phyloP scores from a whole-genome alignment of 2,113 vertebrate genomes.

The Mormyrus iriodes region DNA sequence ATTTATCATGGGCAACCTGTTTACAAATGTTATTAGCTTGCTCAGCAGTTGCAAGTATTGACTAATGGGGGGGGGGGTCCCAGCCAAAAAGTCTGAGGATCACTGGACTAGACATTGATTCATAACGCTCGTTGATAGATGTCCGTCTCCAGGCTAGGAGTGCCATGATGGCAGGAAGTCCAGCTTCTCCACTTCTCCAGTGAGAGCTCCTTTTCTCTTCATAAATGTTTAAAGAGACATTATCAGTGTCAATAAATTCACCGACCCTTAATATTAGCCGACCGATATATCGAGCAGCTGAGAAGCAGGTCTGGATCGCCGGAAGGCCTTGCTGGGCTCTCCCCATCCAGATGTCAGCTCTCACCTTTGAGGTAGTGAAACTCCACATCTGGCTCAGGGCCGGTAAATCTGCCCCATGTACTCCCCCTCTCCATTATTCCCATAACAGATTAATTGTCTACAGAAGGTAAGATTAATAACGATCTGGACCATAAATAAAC shows the following conservation, averaged over 20 bases:
- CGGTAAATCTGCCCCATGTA: background rate
- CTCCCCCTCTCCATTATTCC: constrained; percentile 71
- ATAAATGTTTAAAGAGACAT: background rate
- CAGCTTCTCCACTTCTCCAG: background rate
- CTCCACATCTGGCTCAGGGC: background rate
- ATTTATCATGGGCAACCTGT: background rate
- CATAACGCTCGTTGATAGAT: background rate
- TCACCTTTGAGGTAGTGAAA: background rate
- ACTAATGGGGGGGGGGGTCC: no score
- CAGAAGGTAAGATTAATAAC: constrained; percentile 80
- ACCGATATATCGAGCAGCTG: background rate
- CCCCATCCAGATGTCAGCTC: background rate
- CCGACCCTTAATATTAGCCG: background rate
- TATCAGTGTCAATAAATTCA: background rate
- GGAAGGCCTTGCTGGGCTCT: background rate
- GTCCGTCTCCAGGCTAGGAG: background rate
- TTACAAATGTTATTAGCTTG: background rate
- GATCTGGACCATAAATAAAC: constrained; percentile 72
- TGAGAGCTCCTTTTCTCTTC: background rate
- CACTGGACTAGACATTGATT: background rate
- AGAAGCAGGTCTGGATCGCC: background rate
- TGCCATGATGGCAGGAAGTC: background rate
- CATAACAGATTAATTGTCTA: constrained; percentile 80
- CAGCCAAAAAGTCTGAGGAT: background rate
- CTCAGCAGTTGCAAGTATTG: background rate